Evolutionary conservation across 2,797 vertebrate genomes (phyloP), one percentile per base, ranked within the genome.

Genomic region (Thaleichthys pacificus): DNA sequence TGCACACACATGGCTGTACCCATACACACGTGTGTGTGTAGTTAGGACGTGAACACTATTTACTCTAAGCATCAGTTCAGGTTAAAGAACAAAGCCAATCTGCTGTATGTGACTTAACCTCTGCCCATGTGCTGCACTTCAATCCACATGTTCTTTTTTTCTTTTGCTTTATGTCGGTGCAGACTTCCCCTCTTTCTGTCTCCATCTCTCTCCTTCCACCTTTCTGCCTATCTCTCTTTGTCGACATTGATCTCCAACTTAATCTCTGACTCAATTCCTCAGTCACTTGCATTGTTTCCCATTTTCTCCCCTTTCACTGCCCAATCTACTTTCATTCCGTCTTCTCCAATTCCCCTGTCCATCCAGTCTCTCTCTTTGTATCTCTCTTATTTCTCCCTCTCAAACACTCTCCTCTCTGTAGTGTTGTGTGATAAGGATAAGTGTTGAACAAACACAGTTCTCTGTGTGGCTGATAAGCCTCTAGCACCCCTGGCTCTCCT

Each of bases 381-480:
- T 61, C 49, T 58, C 28, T 21, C 49, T 58, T 47, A 57, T 61
- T 49, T 58, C 49, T 15, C 9, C 35, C 35, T 42, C 2, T 66
- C 12, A 35, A 35, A 35, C 32, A 35, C 32, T 35, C 32, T 35
- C 22, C 21, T 66, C 35, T 58, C 70, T 49, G 49, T 35, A 61
- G 22, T 22, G 21, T 24, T 61, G 21, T 61, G 58, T 24, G 51
- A 54, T 54, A 54, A 54, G 51, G 51, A 54, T 26, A 24, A 61
- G 60, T 61, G 24, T 61, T 61, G 60, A 14, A 14, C 24, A 61
- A 61, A 61, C 60, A 61, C 24, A 24, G 60, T 22, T 61, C 60
- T 26, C 60, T 24, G 11, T 61, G 22, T 14, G 21, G 26, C 24
- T 61, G 24, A 24, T 26, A 54, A 54, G 21, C 60, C 60, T 24